Evolutionary conservation across 2,888 invertebrate genomes (phyloP), one percentile per base, ranked within the genome.

Genomic region (Trissoscelio sp.): DNA sequence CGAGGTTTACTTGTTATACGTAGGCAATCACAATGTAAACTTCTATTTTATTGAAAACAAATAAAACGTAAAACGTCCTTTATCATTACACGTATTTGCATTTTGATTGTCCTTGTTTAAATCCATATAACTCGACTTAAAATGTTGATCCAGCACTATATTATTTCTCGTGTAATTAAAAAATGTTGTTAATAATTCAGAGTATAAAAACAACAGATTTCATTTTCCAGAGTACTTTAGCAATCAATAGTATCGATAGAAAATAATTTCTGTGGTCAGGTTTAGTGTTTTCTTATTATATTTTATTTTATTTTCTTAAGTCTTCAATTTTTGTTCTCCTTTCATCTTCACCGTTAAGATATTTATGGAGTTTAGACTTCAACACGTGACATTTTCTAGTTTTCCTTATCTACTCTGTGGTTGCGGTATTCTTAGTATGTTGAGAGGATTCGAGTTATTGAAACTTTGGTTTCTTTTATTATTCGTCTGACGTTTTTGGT

Each of bases 241-340:
- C 57, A 57, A 74, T 18, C 31, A 80, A 80, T 64, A 80, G 74
- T 80, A 24, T 34, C 11, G 9, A 34, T 34, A 34, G 4, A 34
- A 34, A 24, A 24, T 24, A 24, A 24, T 24, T 24, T 24, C 24
- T 24, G 24, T 5, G 24, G 24, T 4, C 24, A 24, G 24, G 6
- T 24, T 24, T 24, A 24, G 24, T 24, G 24, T 5, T 24, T 24
- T 5, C 24, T 24, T 24, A 24, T 4, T 24, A 24, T 11, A 39
- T 12, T 14, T 14, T 14, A 12, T 39, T 39, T 39, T 39, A 2
- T 39, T 14, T n/a, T 39, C 39, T 39, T 18, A 18, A 18, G 18
- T 44, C 44, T 44, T 7, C 18, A 39, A 22, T 20, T 58, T 34
- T 31, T 48, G 12, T 64, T 64, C 20, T 66, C 9, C 44, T 48